Base-by-base conservation (phyloP, 2,888 invertebrate genomes). In the Drosophila kambysellisi region DNA sequence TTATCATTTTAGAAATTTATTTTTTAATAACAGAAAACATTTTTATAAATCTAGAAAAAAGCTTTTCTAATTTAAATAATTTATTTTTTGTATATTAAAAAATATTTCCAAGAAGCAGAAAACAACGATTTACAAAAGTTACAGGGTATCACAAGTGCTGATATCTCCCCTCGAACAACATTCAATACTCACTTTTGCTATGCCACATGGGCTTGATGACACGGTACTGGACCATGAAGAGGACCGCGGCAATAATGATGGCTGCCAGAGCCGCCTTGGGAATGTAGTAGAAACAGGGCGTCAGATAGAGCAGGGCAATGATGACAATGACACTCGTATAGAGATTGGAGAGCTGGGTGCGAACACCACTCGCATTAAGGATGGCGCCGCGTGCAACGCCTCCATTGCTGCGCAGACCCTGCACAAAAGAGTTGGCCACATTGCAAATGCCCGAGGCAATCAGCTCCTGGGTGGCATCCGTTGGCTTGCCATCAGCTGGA, bases 391-490 rank as follows among this genome's bases (percentile, higher is more conserved):
- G 95, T 51, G 97, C 97, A 71, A 97, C 94, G 43, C 97, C 96
- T 73, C 97, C 98, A 69, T 96, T 95, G 30, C 97, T 96, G 12
- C 98, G 94, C 74, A 97, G 98, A 0, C 97, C 96, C 91, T 96
- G 96, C 84, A 97, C 96, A 94, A 98, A 97, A 0, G 97, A 97
- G 93, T 97, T 98, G 76, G 96, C 95, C 64, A 98, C 94, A 93
- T 97, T 97, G 66, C 93, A 92, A 9, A 96, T 91, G 50, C 97
- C 97, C 50, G 98, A 95, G 7, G 98, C 98, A 75, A 98, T 95
- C 88, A 98, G 94, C 94, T 98, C 98, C 93, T 98, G 98, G 41
- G 97, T 98, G 37, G 98, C 97, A 93, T 98, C 97, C 60, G 98
- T 96, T 54, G 96, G 94, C 91, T 96, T 96, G 35, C 97, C 97